Evolutionary conservation across 2,888 invertebrate genomes (phyloP), one percentile per base, ranked within the genome.

Genomic region (Eupithecia tripunctaria): DNA sequence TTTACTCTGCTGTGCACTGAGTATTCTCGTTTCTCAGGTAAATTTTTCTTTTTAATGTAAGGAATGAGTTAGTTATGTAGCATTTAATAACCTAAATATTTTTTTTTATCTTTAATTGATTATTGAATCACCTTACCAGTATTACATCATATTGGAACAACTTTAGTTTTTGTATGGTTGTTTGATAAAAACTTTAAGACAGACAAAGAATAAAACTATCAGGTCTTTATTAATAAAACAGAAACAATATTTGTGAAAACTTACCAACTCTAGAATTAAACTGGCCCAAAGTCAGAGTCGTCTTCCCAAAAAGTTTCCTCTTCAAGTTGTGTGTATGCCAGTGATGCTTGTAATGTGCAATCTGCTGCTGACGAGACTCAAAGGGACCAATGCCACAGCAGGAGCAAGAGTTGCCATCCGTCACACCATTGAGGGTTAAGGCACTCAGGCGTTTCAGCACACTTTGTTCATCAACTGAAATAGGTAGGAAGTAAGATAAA

Each of bases 301-400:
- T 71, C 74, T 91, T 94, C 2, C 96, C 96, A 79, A 95, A 95
- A 15, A 97, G 86, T 77, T 96, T 96, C 78, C 96, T 95, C 82
- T 97, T 97, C 56, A 98, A 90, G 89, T 98, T 98, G 83, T 97
- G 97, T 4, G 97, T 95, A 86, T 98, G 98, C 97, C 97, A 98
- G 85, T 98, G 98, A 51, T 97, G 91, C 84, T 97, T 97, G 84
- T 97, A 98, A 86, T 98, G 98, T 8, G 96, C 94, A 21, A 96
- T 95, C 87, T 97, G 97, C 73, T 96, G 95, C 0, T 91, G 89
- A 65, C 96, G 86, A 67, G 95, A 92, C 38, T 95, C 91, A 82
- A 97, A 97, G 0, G 95, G 94, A 0, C 95, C 95, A 0, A 94
- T 92, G 2, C 92, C 91, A 73, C 95, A 95, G 73, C 91, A 91